These are phyloP conservation scores for Zelostemma sp. DNA, from an alignment of 1,140 invertebrate genomes.

Conservation along the genomic window DNA sequence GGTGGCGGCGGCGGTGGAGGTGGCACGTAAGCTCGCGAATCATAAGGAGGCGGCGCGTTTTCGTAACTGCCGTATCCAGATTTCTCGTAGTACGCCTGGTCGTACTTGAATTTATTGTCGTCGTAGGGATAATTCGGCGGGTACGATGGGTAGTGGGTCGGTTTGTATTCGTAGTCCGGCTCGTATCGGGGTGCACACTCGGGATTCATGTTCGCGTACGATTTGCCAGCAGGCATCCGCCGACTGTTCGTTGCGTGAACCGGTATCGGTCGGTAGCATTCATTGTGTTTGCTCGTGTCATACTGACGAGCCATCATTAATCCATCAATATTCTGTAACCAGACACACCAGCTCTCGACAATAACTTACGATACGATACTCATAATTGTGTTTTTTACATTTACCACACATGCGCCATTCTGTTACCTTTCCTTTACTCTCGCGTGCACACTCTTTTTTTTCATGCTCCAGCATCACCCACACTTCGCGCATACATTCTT, in stretches of 20 bases:
- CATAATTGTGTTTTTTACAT: slow-evolving; percentile 20
- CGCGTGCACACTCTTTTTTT: background rate
- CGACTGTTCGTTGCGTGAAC: slow-evolving; percentile 65
- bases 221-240: slow-evolving; percentile 59
- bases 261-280: slow-evolving; percentile 68
- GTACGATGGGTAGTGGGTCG: slow-evolving; percentile 68
- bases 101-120: slow-evolving; percentile 65
- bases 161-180: slow-evolving; percentile 67
- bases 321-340: slow-evolving; percentile 71
- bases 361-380: slow-evolving; percentile 58
- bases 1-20: slow-evolving; percentile 37
- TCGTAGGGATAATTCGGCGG: slow-evolving; percentile 68
- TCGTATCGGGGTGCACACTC: slow-evolving; percentile 53
- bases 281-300: slow-evolving; percentile 66
- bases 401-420: background rate
- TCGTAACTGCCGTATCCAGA: slow-evolving; percentile 45
- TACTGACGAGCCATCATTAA: slow-evolving; percentile 71
- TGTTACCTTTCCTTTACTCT: background rate
- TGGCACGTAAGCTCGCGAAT: slow-evolving; percentile 52
- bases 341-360: slow-evolving; percentile 69
- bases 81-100: slow-evolving; percentile 56
- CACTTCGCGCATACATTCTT: too few relatives aligned
- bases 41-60: slow-evolving; percentile 47
- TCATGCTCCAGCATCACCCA: too few relatives aligned
- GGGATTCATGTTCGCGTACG: slow-evolving; percentile 62